Base-by-base conservation (phyloP, 2,888 invertebrate genomes). In the Abrostola tripartita region DNA sequence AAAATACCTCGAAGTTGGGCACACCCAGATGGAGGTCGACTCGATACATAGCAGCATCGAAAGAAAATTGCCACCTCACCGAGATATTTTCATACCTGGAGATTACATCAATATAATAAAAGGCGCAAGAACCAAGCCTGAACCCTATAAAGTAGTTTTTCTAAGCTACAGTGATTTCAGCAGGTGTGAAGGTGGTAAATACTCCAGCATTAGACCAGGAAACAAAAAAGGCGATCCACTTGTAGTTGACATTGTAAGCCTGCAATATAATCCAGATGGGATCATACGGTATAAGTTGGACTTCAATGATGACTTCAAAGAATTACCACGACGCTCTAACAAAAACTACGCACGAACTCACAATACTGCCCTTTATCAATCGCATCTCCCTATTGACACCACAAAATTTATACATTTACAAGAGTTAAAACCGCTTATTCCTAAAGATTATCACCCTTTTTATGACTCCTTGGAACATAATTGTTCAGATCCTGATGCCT, bases 21-120 rank as follows among this genome's bases (percentile, higher is more conserved):
- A 82, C 64, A 82, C 79, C 41, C 78, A 83, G 49, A 81, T 80
- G 77, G 81, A 80, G 65, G 74, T 79, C 9, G 81, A 82, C 14
- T 55, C 55, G 53, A 64, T 63, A 54, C 58, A 56, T 63, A 64
- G 63, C 52, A 57, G 54, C 54, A 54, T 54, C 47, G 60, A 61
- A 63, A 57, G 57, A 57, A 63, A 58, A 14, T 52, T 58, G 62
- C 62, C 47, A 56, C 56, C 52, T 57, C 62, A 57, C 38, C 52
- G 57, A 52, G 65, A 64, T 53, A 68, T 68, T 55, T 68, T 61
- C 41, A 49, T 68, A 42, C 65, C 68, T 44, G 55, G 54, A 37
- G 61, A 65, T 24, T 65, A 65, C 38, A 58, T 59, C 24, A 64
- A 58, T 47, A 54, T 58, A 58, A 56, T 47, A 47, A 68, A 61